Evolutionary conservation across 1,140 invertebrate genomes (phyloP).

Genomic region (Dysdera silvatica): DNA sequence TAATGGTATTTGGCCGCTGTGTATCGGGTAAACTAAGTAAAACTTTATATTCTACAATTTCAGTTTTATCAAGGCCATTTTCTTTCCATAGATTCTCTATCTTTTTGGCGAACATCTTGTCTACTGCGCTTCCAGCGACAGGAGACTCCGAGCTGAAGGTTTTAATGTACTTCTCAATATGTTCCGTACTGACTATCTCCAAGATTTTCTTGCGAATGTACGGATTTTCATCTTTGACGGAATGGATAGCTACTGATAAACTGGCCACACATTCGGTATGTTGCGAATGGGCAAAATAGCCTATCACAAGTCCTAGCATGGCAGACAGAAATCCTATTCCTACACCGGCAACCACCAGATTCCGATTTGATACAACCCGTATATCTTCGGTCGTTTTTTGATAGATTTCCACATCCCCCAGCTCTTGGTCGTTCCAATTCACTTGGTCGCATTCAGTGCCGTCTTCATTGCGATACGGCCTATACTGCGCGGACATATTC

Average conservation of each 20-base stretch:
- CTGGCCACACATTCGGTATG: conserved; percentile 31
- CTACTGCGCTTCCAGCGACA: conserved; percentile 32
- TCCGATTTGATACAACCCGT: conserved; percentile 24
- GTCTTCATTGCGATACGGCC: conserved; percentile 37
- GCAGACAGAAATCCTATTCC: conserved; percentile 26
- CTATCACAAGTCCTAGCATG: conserved; percentile 33
- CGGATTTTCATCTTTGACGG: conserved; percentile 32
- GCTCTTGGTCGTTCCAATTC: conserved; percentile 33
- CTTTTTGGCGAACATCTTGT: conserved; percentile 30
- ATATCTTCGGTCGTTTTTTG: conserved; percentile 36
- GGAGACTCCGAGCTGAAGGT: conserved; percentile 32
- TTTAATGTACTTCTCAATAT: conserved; percentile 30
- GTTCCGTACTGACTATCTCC: conserved; percentile 24
- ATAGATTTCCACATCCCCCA: conserved; percentile 35
- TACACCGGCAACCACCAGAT: conserved; percentile 24
- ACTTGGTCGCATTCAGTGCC: conserved; percentile 29
- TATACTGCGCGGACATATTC: conserved; percentile 36
- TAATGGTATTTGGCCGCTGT: conserved; percentile 31
- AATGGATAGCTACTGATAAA: conserved; percentile 30
- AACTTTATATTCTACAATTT: conserved; percentile 33
- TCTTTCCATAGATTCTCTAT: conserved; percentile 30
- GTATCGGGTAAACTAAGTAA: conserved; percentile 32
- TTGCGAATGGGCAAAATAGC: conserved; percentile 35
- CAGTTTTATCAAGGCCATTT: conserved; percentile 32
- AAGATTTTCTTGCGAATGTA: conserved; percentile 32